Base-by-base conservation (phyloP, 2,888 invertebrate genomes). In the Spisula solida region DNA sequence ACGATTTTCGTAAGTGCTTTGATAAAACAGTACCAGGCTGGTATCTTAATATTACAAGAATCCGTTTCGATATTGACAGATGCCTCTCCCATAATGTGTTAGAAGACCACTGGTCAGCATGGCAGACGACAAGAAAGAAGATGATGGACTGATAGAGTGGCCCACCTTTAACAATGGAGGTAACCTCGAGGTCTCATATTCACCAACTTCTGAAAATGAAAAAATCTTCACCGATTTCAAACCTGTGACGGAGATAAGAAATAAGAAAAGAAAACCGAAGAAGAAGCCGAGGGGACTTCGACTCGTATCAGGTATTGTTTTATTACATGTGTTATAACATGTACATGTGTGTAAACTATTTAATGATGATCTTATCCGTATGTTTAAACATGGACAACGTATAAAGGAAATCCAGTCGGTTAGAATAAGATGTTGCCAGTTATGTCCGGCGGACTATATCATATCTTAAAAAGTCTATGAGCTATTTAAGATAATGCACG, bases 181-280 rank as follows among this genome's bases (percentile, higher is more conserved):
- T 5, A 86, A 90, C 48, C 55, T 87, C 1, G 80, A 83, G 31
- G 86, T 86, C 12, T 88, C 78, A 34, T 92, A 92, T 41, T 90
- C 92, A 0, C 92, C 92, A 1, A 87, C 85, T 81, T 51, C 47
- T 14, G 88, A 89, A 25, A 78, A 85, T 29, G 90, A 90, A n/a
- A 60, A 80, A n/a, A 90, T 92, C 56, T 92, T 92, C 75, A 88
- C 87, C 2, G 84, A 89, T 18, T 92, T 92, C 51, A 83, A 82
- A 85, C 90, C 89, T 18, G 87, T 86, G n/a, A 90, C 88, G n/a
- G 92, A 92, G n/a, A 89, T 88, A n/a, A 81, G 88, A 56, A 92
- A 92, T 31, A 92, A 92, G 70, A 91, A 91, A 70, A 79, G 91
- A 66, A 89, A 90, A 75, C 82, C 89, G 25, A 89, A 83, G 51